Conservation (phyloP, 2,888 invertebrate genomes). For the Leptinotarsa juncta region DNA sequence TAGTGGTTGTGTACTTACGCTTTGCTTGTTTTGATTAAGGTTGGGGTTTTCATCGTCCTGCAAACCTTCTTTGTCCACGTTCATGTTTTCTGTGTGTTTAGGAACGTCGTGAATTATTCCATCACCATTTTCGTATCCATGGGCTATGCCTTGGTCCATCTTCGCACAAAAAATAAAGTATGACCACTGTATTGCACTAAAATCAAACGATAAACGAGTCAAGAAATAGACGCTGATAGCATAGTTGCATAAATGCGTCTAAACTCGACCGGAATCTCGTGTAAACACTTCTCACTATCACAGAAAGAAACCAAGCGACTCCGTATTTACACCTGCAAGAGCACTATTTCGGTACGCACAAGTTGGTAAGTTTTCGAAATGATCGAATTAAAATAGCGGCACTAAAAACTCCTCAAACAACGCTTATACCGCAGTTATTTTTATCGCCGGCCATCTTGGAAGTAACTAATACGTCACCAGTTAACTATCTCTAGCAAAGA, state of each 20-base stretch:
- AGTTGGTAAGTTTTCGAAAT: not conserved
- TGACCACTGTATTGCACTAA: conserved; percentile 17
- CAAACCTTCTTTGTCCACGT: not conserved
- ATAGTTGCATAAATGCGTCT: conserved; percentile 12
- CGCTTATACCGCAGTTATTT: conserved; percentile 15
- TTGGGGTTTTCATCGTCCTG: not conserved
- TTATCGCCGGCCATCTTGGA: conserved; percentile 26
- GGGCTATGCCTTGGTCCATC: conserved; percentile 17
- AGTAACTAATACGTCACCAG: conserved; percentile 24
- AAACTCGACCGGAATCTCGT: conserved; percentile 1
- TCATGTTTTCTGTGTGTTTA: conserved; percentile 14
- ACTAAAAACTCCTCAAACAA: conserved; percentile 18
- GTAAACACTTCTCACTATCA: conserved; percentile 5
- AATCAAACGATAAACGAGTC: not conserved
- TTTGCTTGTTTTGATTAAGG: conserved; percentile 21
- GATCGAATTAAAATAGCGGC: not conserved
- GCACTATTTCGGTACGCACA: not conserved
- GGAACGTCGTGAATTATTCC: conserved; percentile 2
- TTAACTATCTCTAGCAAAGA: not conserved
- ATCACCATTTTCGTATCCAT: conserved; percentile 15
- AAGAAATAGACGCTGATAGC: conserved; percentile 1
- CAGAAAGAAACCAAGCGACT: not conserved
- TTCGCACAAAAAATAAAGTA: conserved; percentile 6
- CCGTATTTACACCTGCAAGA: not conserved
- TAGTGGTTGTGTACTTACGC: not conserved